phyloP scores from a whole-genome alignment of 1,140 invertebrate genomes.

The Vanessa tameamea region DNA sequence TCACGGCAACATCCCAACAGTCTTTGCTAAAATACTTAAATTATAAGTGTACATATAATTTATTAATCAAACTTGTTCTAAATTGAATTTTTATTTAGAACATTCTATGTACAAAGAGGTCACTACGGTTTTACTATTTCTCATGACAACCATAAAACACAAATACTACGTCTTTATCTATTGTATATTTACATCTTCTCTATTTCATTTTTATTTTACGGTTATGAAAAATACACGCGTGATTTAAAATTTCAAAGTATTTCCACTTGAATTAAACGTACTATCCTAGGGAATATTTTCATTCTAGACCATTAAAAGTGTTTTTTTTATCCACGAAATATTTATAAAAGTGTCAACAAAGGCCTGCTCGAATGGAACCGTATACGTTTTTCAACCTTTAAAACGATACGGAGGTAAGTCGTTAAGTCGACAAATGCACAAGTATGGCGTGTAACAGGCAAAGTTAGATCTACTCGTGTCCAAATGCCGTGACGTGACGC shows the following conservation, averaged over 20 bases:
- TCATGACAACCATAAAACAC: too few species aligned
- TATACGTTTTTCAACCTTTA: constrained; percentile 36
- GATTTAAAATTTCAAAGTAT: not conserved
- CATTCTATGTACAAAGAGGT: too few species aligned
- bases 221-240: not conserved
- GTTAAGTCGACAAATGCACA: constrained; percentile 43
- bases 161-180: too few species aligned
- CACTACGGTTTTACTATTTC: too few species aligned
- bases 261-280: not conserved
- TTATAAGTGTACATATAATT: too few species aligned
- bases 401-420: constrained; percentile 45
- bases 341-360: constrained; percentile 30
- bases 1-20: too few species aligned
- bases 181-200: too few species aligned
- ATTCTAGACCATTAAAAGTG: constrained; percentile 1
- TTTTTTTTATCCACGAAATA: constrained; percentile 1
- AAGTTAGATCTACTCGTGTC: constrained; percentile 49
- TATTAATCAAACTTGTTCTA: too few species aligned
- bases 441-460: constrained; percentile 47
- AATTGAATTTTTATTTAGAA: too few species aligned
- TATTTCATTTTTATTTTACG: too few species aligned
- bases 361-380: constrained; percentile 31
- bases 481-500: constrained; percentile 42
- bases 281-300: not conserved
- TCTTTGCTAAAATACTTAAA: too few species aligned